These are phyloP conservation scores for Mycalesis mineus DNA, from an alignment of 2,888 invertebrate species.

Conservation along the genomic window DNA sequence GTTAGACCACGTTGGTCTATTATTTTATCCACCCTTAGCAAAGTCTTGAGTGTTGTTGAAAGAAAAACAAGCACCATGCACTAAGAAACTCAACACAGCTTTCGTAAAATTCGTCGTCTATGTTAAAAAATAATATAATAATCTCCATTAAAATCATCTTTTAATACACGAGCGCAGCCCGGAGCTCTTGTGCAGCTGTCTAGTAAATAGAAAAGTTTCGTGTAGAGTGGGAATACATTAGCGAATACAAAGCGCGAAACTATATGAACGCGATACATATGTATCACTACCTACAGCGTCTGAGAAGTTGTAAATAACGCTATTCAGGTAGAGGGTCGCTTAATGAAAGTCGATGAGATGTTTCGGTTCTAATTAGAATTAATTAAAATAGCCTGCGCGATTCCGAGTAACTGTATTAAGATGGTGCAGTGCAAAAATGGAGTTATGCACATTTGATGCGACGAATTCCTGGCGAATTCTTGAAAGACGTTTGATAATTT, in stretches of 20 bases:
- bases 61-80: too few relatives aligned
- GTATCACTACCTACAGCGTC: constrained; percentile 27
- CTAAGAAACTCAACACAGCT: too few relatives aligned
- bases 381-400: constrained; percentile 48
- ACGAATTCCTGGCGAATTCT: neutral
- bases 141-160: neutral
- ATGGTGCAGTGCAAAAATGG: constrained; percentile 11
- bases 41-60: too few relatives aligned
- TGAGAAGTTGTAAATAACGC: constrained; percentile 46
- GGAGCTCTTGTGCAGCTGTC: neutral
- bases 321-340: constrained; percentile 54
- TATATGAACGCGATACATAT: constrained; percentile 3
- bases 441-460: neutral
- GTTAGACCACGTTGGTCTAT: too few relatives aligned
- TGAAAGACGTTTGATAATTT: neutral
- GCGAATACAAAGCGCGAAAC: neutral
- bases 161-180: neutral
- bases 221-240: neutral
- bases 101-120: too few relatives aligned
- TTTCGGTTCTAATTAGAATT: constrained; percentile 58
- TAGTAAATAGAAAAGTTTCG: neutral
- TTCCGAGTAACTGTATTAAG: constrained; percentile 32
- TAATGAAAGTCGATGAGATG: constrained; percentile 63
- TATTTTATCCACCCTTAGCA: too few relatives aligned
- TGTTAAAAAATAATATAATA: neutral